Conservation (phyloP, 1,140 invertebrate genomes). For the Diabrotica virgifera region DNA sequence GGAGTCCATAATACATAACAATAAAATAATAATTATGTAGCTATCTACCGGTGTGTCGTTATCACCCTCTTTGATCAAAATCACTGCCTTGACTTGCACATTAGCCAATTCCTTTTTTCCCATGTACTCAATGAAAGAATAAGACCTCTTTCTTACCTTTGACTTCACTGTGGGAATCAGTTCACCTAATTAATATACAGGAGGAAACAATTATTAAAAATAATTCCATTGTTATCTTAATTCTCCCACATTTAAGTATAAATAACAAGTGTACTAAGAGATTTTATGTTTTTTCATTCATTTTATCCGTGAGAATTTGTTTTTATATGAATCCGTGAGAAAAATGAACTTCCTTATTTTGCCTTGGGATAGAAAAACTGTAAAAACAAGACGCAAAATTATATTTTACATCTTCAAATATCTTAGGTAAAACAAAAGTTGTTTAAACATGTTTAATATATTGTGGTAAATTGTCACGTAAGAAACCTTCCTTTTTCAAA, state of each 20-base stretch:
- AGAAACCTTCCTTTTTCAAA: no score
- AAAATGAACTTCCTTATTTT: conserved; percentile 26
- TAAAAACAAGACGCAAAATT: no score
- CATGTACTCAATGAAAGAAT: conserved; percentile 24
- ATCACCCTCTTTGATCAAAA: conserved; percentile 7
- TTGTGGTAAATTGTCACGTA: no score
- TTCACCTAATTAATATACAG: conserved; percentile 45
- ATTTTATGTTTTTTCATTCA: conserved; percentile 34
- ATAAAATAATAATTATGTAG: background rate
- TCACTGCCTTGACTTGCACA: conserved; percentile 16
- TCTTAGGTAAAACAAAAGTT: no score
- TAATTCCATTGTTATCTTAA: conserved; percentile 40
- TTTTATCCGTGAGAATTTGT: conserved; percentile 33
- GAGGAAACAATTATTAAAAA: conserved; percentile 46
- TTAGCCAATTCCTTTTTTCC: conserved; percentile 21
- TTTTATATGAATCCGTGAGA: conserved; percentile 25
- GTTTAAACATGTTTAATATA: no score
- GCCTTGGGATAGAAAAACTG: background rate
- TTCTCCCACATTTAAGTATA: conserved; percentile 38
- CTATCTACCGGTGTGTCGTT: conserved; percentile 4
- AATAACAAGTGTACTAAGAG: conserved; percentile 36
- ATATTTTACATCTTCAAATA: no score
- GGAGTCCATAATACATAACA: background rate
- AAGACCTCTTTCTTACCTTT: conserved; percentile 24
- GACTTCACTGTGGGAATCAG: conserved; percentile 36